Percentiles rank a stretch among this genome's conserved stretches.
Evolutionary conservation across 2,888 invertebrate species (phyloP).

Genomic region (Acrobasis repandana): DNA sequence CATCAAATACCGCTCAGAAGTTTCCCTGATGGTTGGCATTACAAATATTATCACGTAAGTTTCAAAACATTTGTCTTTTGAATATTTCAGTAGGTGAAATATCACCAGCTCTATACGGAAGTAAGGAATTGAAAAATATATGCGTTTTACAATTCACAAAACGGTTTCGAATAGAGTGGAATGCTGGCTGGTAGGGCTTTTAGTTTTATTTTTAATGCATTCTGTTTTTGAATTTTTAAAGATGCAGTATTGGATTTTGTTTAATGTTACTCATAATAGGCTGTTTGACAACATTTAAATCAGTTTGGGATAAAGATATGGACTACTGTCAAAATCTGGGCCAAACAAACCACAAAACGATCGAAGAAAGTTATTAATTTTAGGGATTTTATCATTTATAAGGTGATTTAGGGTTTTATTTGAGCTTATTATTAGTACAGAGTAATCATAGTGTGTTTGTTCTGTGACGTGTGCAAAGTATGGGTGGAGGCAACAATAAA

Average conservation of each 20-base stretch:
- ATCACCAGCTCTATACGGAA: not conserved
- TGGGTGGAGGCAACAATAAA: too few species aligned
- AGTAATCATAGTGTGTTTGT: too few species aligned
- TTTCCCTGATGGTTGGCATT: not conserved
- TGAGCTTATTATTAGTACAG: too few species aligned
- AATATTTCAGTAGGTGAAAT: constrained; percentile 16
- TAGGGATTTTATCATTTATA: too few species aligned
- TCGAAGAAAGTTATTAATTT: too few species aligned
- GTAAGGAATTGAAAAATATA: constrained; percentile 17
- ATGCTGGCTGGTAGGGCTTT: not conserved
- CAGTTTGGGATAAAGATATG: too few species aligned
- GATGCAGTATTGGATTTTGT: not conserved
- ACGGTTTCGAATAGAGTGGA: constrained; percentile 5
- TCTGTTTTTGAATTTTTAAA: not conserved
- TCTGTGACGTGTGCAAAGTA: too few species aligned
- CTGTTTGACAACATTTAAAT: too few species aligned
- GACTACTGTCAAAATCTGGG: too few species aligned
- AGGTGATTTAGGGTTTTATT: too few species aligned
- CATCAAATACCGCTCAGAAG: not conserved
- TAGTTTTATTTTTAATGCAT: not conserved
- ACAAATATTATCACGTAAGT: constrained; percentile 16
- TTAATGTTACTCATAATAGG: too few species aligned
- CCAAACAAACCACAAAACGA: too few species aligned
- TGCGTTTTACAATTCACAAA: constrained; percentile 11
- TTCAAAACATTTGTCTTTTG: constrained; percentile 18